Evolutionary conservation across 2,113 vertebrate species (phyloP).

Genomic region (Galeopterus variegatus): DNA sequence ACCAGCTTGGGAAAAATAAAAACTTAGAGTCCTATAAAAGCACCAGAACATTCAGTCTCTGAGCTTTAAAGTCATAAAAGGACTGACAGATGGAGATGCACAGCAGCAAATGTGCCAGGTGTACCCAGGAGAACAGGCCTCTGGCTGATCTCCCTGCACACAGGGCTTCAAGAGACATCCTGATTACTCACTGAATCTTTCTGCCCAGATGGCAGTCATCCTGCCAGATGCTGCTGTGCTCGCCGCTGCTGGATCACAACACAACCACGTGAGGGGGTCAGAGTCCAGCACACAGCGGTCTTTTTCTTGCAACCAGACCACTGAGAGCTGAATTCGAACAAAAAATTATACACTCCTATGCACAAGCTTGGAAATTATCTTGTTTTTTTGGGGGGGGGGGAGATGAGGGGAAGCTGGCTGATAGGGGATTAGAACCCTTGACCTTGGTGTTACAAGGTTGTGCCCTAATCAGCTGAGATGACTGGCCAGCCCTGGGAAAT

Average conservation of each 20-base stretch:
- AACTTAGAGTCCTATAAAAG: background rate
- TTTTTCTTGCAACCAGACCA: background rate
- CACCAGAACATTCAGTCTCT: background rate
- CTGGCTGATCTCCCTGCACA: background rate
- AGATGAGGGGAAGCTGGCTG: no score
- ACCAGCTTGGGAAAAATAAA: background rate
- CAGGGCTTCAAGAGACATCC: background rate
- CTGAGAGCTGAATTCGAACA: background rate
- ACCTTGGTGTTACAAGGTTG: no score
- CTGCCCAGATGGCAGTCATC: background rate
- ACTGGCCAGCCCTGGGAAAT: background rate
- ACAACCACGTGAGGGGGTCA: rapidly evolving
- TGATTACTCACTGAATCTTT: background rate
- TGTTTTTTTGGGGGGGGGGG: no score
- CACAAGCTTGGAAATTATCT: background rate
- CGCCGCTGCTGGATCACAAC: background rate
- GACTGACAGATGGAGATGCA: background rate
- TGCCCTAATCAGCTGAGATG: no score
- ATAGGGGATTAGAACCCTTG: no score
- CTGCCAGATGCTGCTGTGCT: background rate
- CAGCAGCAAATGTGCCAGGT: background rate
- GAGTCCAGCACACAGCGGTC: background rate
- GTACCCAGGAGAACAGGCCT: background rate
- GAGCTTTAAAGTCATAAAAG: background rate
- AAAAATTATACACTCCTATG: background rate